Evolutionary conservation across 1,140 invertebrate species (phyloP).

Genomic region (Paraescarpia echinospica): DNA sequence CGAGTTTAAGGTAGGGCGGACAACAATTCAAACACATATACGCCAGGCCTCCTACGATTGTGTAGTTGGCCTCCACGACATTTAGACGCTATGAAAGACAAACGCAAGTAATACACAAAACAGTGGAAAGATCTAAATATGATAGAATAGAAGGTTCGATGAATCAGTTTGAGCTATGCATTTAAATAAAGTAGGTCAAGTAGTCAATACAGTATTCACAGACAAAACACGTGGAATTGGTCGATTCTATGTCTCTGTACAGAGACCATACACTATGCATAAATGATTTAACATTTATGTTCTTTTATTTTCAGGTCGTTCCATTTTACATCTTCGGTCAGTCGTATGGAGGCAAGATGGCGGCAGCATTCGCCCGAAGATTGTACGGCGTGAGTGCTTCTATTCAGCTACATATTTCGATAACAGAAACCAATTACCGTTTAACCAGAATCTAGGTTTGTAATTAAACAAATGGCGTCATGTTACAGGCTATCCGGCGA

Average conservation of each 20-base stretch:
- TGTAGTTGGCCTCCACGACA: too few species aligned
- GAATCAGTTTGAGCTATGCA: too few species aligned
- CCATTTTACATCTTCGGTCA: constrained; percentile 82
- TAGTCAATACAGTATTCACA: too few species aligned
- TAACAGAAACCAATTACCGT: not conserved
- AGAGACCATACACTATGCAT: too few species aligned
- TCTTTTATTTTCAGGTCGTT: constrained; percentile 57
- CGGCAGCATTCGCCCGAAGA: constrained; percentile 69
- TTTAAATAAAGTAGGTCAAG: too few species aligned
- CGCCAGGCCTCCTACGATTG: too few species aligned
- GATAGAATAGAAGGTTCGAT: too few species aligned
- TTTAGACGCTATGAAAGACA: too few species aligned
- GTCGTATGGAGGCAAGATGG: constrained; percentile 91
- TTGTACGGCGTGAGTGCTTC: constrained; percentile 64
- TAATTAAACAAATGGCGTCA: not conserved
- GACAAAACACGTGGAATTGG: too few species aligned
- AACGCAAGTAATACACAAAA: too few species aligned
- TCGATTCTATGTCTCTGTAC: too few species aligned
- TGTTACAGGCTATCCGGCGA: constrained; percentile 65
- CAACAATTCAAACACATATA: not conserved
- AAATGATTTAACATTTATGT: not conserved
- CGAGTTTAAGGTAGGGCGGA: constrained; percentile 62
- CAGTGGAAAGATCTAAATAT: too few species aligned
- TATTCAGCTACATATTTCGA: not conserved
- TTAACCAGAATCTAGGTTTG: not conserved